Evolutionary conservation across 1,140 invertebrate genomes (phyloP).

Genomic region (Dufourea novaeangliae): DNA sequence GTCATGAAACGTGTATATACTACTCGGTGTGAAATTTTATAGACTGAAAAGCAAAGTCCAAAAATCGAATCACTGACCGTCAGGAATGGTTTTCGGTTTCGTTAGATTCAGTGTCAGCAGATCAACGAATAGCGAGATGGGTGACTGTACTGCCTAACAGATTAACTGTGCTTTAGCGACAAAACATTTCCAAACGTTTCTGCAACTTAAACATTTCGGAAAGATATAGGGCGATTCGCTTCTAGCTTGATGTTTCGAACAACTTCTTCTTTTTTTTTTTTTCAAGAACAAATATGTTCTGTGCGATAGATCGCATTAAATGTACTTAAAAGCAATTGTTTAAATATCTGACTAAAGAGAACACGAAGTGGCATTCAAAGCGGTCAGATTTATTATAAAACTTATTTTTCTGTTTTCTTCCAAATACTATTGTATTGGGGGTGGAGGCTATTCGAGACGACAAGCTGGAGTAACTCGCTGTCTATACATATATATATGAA

Average conservation of each 20-base stretch:
- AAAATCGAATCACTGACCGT: background rate
- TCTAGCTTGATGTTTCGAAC: background rate
- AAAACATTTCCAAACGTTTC: slow-evolving; percentile 42
- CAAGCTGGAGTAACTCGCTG: background rate
- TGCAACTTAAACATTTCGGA: background rate
- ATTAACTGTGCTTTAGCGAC: slow-evolving; percentile 44
- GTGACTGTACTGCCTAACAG: background rate
- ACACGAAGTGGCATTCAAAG: no score
- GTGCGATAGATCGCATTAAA: no score
- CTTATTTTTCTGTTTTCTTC: background rate
- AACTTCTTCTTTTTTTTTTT: background rate
- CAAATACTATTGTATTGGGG: background rate
- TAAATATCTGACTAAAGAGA: no score
- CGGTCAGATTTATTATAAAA: no score
- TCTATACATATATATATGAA: slow-evolving; percentile 47
- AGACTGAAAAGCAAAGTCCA: background rate
- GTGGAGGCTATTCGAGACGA: background rate
- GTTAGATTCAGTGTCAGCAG: background rate
- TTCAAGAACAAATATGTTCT: background rate
- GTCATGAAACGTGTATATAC: background rate
- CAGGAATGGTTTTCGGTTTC: background rate
- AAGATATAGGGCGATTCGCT: background rate
- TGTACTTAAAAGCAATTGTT: no score
- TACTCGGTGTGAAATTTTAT: background rate
- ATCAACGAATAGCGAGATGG: slow-evolving; percentile 29